phyloP scores from a whole-genome alignment of 1,140 invertebrate genomes.

The Aphidius gifuensis region DNA sequence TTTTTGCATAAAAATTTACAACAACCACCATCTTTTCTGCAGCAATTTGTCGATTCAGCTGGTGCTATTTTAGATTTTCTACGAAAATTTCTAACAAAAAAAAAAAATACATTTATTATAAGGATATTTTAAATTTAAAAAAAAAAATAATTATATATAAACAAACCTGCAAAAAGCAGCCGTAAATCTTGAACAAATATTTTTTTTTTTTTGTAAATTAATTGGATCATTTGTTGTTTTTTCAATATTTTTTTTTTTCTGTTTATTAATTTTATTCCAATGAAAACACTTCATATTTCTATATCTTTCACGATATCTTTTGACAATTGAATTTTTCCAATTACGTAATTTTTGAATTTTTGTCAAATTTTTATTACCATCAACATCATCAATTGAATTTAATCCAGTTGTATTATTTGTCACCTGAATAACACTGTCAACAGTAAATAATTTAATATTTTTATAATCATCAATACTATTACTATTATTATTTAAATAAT shows the following conservation, averaged over 20 bases:
- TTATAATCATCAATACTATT: too few species aligned
- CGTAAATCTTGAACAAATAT: slow-evolving; percentile 10
- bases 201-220: background rate
- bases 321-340: slow-evolving; percentile 11
- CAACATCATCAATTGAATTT: background rate
- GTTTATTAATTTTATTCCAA: background rate
- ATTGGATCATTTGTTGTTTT: background rate
- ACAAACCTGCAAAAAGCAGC: slow-evolving; percentile 17
- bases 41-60: slow-evolving; percentile 38
- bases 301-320: slow-evolving; percentile 5
- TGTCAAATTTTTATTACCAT: background rate
- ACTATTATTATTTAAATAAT: too few species aligned
- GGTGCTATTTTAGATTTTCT: slow-evolving; percentile 37
- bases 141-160: background rate
- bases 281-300: background rate
- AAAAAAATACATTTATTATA: background rate
- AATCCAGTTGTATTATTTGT: background rate
- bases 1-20: slow-evolving; percentile 38
- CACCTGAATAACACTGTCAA: slow-evolving; percentile 16
- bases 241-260: background rate
- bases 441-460: slow-evolving; percentile 11
- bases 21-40: slow-evolving; percentile 44
- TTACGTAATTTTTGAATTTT: slow-evolving; percentile 1
- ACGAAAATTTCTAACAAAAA: background rate
- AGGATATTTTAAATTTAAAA: background rate